Conservation (phyloP, 2,888 invertebrate species). For the Sceliomorpha sp. region DNA sequence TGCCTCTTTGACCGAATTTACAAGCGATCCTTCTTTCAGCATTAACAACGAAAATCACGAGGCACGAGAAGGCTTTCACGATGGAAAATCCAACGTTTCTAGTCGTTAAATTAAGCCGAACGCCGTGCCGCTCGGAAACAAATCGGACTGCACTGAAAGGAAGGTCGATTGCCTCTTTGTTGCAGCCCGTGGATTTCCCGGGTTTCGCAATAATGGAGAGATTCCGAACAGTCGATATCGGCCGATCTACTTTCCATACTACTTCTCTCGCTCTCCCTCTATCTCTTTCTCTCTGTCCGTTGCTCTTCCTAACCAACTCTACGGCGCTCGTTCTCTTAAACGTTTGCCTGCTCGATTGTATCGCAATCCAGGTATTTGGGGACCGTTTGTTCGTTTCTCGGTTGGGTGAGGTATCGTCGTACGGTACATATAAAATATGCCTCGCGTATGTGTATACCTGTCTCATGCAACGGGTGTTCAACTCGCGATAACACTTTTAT, state of each 20-base stretch:
- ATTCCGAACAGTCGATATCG: conserved; percentile 20
- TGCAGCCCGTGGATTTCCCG: conserved; percentile 41
- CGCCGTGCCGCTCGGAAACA: conserved; percentile 62
- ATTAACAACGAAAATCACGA: conserved; percentile 55
- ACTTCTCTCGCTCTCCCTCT: neutral
- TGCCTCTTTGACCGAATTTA: conserved; percentile 8
- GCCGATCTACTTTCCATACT: conserved; percentile 16
- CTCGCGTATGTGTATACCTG: conserved; percentile 29
- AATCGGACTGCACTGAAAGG: conserved; percentile 56
- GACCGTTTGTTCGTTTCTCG: conserved; percentile 44
- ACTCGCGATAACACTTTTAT: conserved; percentile 51
- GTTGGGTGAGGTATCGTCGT: conserved; percentile 57
- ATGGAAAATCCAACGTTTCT: conserved; percentile 58
- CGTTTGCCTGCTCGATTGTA: conserved; percentile 57
- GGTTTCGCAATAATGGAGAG: conserved; percentile 40
- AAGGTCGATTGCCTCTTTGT: conserved; percentile 62
- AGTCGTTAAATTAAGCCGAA: conserved; percentile 69
- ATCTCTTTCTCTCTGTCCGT: conserved; percentile 25
- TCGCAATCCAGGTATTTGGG: conserved; percentile 47
- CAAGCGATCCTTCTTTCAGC: conserved; percentile 23
- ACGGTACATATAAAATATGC: conserved; percentile 47
- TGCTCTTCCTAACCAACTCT: conserved; percentile 10
- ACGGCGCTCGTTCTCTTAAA: conserved; percentile 42
- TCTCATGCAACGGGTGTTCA: conserved; percentile 45
- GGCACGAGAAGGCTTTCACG: conserved; percentile 59